Conservation (phyloP, 2,113 vertebrate genomes). For the Myrmecobius fasciatus region DNA sequence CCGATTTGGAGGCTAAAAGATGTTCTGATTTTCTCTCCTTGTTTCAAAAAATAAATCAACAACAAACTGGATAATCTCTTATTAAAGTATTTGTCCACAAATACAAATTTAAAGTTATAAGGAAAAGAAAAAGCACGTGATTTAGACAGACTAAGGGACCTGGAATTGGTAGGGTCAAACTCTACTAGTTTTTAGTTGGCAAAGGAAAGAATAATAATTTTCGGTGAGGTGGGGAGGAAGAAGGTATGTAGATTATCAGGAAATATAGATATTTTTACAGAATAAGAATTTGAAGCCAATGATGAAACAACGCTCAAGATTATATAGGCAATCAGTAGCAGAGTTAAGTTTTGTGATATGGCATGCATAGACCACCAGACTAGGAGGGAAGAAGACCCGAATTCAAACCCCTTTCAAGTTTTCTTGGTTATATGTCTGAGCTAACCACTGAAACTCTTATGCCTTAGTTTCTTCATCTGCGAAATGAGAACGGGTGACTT, state of each 20-base stretch:
- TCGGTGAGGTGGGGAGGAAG: not conserved
- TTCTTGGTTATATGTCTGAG: not conserved
- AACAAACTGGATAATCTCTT: not conserved
- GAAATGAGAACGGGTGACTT: not conserved
- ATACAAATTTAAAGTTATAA: not conserved
- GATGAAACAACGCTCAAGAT: not conserved
- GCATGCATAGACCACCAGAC: too few relatives aligned
- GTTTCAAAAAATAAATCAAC: not conserved
- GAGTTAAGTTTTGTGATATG: not conserved
- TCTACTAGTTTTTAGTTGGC: not conserved
- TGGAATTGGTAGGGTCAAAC: not conserved
- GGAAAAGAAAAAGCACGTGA: not conserved
- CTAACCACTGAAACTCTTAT: not conserved
- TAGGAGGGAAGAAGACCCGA: too few relatives aligned
- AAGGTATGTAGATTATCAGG: not conserved
- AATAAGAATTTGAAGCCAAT: not conserved
- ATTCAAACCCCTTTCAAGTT: too few relatives aligned
- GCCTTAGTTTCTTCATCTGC: not conserved
- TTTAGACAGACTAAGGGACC: not conserved
- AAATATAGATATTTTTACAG: not conserved
- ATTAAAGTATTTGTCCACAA: not conserved
- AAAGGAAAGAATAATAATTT: not conserved
- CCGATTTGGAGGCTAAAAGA: not conserved
- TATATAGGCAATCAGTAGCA: not conserved
- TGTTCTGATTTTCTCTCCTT: too few relatives aligned